phyloP scores from a whole-genome alignment of 2,113 vertebrate genomes.

The Hippoglossus stenolepis region DNA sequence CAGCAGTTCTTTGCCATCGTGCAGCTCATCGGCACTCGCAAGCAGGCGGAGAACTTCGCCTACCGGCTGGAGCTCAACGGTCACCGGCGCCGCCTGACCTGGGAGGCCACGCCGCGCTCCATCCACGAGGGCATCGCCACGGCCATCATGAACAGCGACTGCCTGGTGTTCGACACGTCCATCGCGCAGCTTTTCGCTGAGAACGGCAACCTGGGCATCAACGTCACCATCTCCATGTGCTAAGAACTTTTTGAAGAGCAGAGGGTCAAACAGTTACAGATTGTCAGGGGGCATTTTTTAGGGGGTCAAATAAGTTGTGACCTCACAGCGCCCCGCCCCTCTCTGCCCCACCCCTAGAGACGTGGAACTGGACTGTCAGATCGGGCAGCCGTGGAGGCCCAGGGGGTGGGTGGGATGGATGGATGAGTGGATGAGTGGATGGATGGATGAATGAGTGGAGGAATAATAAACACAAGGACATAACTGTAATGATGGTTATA shows the following conservation, averaged over 20 bases:
- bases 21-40: constrained; percentile 98
- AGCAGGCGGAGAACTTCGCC: constrained; percentile 99
- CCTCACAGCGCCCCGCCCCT: constrained; percentile 36
- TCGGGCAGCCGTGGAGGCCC: constrained; percentile 53
- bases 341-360: constrained; percentile 55
- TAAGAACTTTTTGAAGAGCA: constrained; percentile 78
- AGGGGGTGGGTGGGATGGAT: constrained; percentile 44
- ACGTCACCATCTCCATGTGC: constrained; percentile 99
- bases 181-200: constrained; percentile 99
- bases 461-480: constrained; percentile 40
- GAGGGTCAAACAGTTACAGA: constrained; percentile 37
- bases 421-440: constrained; percentile 20
- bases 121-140: constrained; percentile 99
- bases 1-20: constrained; percentile 99
- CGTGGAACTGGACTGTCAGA: constrained; percentile 66
- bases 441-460: constrained; percentile 35
- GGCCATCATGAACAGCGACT: constrained; percentile 99
- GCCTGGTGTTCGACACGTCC: constrained; percentile 99
- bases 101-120: constrained; percentile 98
- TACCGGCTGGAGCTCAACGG: constrained; percentile 98
- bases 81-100: constrained; percentile 97
- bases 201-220: constrained; percentile 99
- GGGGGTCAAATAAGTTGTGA: constrained; percentile 39
- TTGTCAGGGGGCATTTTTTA: constrained; percentile 44
- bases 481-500: constrained; percentile 44